A percentile compares a stretch with the other conserved stretches of the same genome.
Evolutionary conservation across 2,888 invertebrate genomes (phyloP).

Genomic region (Chelonus formosanus): DNA sequence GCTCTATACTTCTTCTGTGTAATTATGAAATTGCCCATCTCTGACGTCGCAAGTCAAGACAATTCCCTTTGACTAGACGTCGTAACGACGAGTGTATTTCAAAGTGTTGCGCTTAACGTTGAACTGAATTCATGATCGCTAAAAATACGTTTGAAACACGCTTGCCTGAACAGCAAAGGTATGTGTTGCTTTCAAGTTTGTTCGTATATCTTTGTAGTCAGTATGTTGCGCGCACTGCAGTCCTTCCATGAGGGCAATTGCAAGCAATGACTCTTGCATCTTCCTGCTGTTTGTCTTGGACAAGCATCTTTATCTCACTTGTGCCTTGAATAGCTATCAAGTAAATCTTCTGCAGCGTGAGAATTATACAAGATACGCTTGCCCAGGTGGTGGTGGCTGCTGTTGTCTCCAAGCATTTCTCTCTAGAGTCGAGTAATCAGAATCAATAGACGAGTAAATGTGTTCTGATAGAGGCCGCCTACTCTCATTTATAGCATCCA

Average conservation of each 20-base stretch:
- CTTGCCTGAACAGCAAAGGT: constrained; percentile 14
- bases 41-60: constrained; percentile 32
- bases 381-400: constrained; percentile 65
- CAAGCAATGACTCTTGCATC: constrained; percentile 15
- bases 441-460: constrained; percentile 90
- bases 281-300: constrained; percentile 2
- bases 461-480: constrained; percentile 83
- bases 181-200: constrained; percentile 14
- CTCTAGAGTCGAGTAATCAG: constrained; percentile 86
- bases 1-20: constrained; percentile 14
- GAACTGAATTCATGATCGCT: constrained; percentile 16
- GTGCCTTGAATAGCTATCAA: constrained; percentile 6
- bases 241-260: background rate
- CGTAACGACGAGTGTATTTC: constrained; percentile 39
- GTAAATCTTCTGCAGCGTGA: constrained; percentile 13
- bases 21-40: constrained; percentile 33
- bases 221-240: background rate
- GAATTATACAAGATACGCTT: constrained; percentile 65
- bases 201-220: constrained; percentile 20
- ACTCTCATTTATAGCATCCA: constrained; percentile 53
- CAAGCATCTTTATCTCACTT: constrained; percentile 13
- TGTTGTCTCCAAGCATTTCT: constrained; percentile 70
- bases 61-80: constrained; percentile 45
- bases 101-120: constrained; percentile 19
- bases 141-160: constrained; percentile 6